phyloP scores from a whole-genome alignment of 2,888 invertebrate species.

The Netelia melanura region DNA sequence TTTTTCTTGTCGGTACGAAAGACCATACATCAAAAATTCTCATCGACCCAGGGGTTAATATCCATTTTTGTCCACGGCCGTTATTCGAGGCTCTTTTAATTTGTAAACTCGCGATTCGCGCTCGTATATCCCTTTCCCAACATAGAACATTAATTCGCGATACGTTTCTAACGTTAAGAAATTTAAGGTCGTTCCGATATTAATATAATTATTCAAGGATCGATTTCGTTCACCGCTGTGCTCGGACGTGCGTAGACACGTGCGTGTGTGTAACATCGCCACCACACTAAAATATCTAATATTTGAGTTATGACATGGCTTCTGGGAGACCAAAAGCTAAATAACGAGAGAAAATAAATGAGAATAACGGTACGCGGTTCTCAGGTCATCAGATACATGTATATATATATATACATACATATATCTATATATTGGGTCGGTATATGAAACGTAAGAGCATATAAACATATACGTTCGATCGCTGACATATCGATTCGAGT shows the following conservation, averaged over 20 bases:
- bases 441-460: too few species aligned
- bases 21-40: slow-evolving; percentile 35
- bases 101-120: not conserved
- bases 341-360: slow-evolving; percentile 42
- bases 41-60: slow-evolving; percentile 19
- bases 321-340: slow-evolving; percentile 25
- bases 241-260: too few species aligned
- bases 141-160: slow-evolving; percentile 12
- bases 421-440: not conserved
- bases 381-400: slow-evolving; percentile 9
- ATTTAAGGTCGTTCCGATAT: slow-evolving; percentile 39
- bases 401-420: slow-evolving; percentile 13
- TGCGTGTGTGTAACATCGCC: not conserved
- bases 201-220: slow-evolving; percentile 51
- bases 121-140: not conserved
- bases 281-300: slow-evolving; percentile 16
- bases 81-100: not conserved
- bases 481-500: slow-evolving; percentile 20
- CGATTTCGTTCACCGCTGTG: slow-evolving; percentile 9
- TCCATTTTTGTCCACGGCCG: not conserved
- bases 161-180: slow-evolving; percentile 27
- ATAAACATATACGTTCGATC: slow-evolving; percentile 31
- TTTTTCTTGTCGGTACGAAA: not conserved
- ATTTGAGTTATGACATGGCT: slow-evolving; percentile 42
- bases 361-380: slow-evolving; percentile 28